phyloP scores from a whole-genome alignment of 1,140 invertebrate species.

The Leptinotarsa texana region DNA sequence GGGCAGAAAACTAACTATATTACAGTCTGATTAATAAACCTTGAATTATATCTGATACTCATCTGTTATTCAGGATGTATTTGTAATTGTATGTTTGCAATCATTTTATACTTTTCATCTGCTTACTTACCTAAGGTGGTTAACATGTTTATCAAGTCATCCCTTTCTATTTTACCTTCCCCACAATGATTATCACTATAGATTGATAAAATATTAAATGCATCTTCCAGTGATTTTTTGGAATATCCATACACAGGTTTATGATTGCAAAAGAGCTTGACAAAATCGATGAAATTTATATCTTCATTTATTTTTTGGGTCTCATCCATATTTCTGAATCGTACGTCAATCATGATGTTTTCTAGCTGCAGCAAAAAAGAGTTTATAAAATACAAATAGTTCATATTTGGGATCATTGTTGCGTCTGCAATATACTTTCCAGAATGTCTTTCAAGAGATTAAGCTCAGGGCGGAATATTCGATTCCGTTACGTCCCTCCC shows the following conservation, averaged over 20 bases:
- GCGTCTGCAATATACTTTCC: neutral
- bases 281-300: slow-evolving; percentile 71
- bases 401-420: neutral
- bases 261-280: slow-evolving; percentile 74
- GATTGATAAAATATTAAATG: slow-evolving; percentile 37
- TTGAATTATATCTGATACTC: too few species aligned
- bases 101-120: too few species aligned
- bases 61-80: too few species aligned
- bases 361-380: slow-evolving; percentile 61
- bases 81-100: too few species aligned
- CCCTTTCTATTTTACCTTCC: slow-evolving; percentile 30
- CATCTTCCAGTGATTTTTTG: slow-evolving; percentile 45
- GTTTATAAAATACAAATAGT: neutral
- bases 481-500: too few species aligned
- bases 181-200: slow-evolving; percentile 30
- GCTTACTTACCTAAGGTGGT: slow-evolving; percentile 32
- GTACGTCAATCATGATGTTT: slow-evolving; percentile 69
- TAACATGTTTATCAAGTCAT: slow-evolving; percentile 41
- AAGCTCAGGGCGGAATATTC: too few species aligned
- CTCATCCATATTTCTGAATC: slow-evolving; percentile 63
- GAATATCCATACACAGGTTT: slow-evolving; percentile 63
- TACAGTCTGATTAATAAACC: too few species aligned
- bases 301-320: slow-evolving; percentile 59
- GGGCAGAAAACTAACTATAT: too few species aligned
- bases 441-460: too few species aligned